Base-by-base conservation (phyloP, 2,797 vertebrate genomes). In the Microchirus variegatus region DNA sequence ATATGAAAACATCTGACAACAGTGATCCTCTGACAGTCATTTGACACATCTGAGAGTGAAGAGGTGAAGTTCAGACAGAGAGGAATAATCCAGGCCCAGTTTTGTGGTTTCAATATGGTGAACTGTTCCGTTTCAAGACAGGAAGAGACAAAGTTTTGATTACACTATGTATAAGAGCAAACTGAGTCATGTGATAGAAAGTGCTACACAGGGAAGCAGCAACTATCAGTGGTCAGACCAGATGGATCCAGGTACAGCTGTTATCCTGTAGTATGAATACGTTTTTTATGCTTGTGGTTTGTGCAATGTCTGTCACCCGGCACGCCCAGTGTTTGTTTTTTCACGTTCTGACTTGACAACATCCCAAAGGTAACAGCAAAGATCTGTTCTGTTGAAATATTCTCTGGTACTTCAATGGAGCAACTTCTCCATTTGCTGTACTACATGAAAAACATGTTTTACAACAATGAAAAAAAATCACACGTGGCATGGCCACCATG, bases 1-100 rank as follows among this genome's bases (percentile, higher is more conserved):
- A 49, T 37, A 38, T 26, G 41, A 59, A 75, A 70, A 52, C 78
- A 71, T 77, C 53, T 64, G 73, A 80, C 46, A 35, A 35, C 19
- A 63, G 59, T 4, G 8, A 67, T 47, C 43, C 15, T 46, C 14
- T 63, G 43, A 43, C 38, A 26, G 63, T 62, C 53, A 66, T 51
- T 60, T 67, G 66, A 81, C 49, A 68, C 10, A 49, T 50, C 10
- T 1, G 10, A 42, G 42, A 35, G 48, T 18, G 5, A 46, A 22
- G 12, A 22, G 18, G 31, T 54, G 7, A 61, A 54, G 11, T 4
- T 14, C 10, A 13, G 1, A 47, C 11, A 15, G 15, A 36, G 50
- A 19, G 12, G 7, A 47, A 19, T 17, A 48, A 64, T 42, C 46
- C 19, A 31, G n/a, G 13, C 36, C 53, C 38, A 46, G 12, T 56